Percentiles rank a stretch among this genome's conserved stretches.
Conservation (phyloP, 1,140 invertebrate species). For the Tetramorium parvispinum region DNA sequence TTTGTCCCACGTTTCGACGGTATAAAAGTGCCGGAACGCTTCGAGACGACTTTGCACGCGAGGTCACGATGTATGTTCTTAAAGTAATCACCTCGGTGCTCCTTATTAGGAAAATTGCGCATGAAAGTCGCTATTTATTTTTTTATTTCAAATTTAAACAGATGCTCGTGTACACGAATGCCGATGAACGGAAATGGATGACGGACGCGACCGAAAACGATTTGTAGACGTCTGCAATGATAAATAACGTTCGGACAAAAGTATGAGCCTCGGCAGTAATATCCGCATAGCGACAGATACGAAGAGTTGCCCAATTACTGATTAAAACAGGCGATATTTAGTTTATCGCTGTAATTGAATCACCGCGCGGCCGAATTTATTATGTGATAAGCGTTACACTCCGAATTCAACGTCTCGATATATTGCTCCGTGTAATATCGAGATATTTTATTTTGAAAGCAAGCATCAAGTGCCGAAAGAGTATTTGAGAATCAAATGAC, state of each 20-base stretch:
- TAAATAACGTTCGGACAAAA: background rate
- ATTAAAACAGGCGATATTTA: background rate
- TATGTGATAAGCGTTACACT: background rate
- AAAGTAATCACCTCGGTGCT: conserved; percentile 51
- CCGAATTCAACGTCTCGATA: background rate
- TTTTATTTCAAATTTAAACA: background rate
- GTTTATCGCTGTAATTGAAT: background rate
- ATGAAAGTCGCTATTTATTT: background rate
- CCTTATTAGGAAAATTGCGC: conserved; percentile 64
- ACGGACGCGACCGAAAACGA: background rate
- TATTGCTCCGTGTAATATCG: background rate
- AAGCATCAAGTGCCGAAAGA: background rate
- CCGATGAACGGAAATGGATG: background rate
- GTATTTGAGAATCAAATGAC: background rate
- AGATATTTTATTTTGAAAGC: background rate
- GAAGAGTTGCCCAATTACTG: background rate
- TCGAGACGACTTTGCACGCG: conserved; percentile 48
- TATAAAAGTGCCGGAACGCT: background rate
- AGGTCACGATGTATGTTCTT: background rate
- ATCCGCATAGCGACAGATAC: background rate
- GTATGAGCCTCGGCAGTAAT: no score
- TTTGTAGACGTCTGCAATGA: background rate
- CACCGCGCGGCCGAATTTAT: background rate
- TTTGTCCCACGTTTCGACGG: background rate
- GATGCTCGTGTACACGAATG: background rate